Conservation (phyloP, 2,113 vertebrate species). For the Bombycilla garrulus region DNA sequence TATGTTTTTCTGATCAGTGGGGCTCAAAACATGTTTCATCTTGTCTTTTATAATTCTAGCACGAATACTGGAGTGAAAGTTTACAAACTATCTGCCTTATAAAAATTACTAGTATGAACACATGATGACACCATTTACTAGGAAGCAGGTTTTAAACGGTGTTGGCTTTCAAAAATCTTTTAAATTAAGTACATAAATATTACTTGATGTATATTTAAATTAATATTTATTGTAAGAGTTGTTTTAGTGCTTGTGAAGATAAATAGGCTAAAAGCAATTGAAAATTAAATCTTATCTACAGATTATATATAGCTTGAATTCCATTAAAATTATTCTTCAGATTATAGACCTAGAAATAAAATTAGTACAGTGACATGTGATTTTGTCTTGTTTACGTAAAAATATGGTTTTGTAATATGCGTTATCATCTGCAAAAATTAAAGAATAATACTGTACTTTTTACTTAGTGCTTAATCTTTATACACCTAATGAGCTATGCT, state of each 20-base stretch:
- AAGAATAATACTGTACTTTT: background rate
- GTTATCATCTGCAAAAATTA: background rate
- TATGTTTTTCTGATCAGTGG: background rate
- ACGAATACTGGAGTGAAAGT: background rate
- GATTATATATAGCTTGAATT: background rate
- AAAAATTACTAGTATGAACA: background rate
- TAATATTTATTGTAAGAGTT: background rate
- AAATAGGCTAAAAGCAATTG: background rate
- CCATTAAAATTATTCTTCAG: background rate
- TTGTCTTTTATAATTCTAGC: background rate
- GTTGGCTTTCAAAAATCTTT: background rate
- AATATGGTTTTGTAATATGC: background rate
- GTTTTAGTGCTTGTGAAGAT: background rate
- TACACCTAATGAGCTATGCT: background rate
- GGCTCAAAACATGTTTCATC: background rate
- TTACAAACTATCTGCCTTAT: background rate
- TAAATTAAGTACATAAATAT: background rate
- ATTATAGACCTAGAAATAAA: background rate
- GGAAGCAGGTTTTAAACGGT: background rate
- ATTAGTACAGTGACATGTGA: background rate
- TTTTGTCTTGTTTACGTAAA: background rate
- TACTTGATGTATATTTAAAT: background rate
- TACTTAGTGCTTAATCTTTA: background rate
- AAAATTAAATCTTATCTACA: background rate
- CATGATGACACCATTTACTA: background rate